Conservation (phyloP, 1,140 invertebrate species). For the Chelonus insularis region DNA sequence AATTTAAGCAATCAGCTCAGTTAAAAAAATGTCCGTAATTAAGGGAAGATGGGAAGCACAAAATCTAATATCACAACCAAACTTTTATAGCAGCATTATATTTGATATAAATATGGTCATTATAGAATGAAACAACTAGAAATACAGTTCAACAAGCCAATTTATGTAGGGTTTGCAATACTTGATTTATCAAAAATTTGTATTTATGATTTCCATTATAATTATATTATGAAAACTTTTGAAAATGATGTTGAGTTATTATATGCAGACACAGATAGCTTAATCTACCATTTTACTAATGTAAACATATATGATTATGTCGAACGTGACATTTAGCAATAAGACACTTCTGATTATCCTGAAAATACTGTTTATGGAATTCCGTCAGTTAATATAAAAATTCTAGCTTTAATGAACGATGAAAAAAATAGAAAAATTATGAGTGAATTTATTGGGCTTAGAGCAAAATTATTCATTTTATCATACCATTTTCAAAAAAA, state of each 20-base stretch:
- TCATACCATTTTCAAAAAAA: too few relatives aligned
- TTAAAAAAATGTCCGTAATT: slow-evolving; percentile 49
- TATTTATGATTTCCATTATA: slow-evolving; percentile 44
- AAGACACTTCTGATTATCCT: too few relatives aligned
- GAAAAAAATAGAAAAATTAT: not conserved
- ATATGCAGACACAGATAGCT: too few relatives aligned
- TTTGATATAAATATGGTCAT: slow-evolving; percentile 51
- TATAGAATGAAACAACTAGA: not conserved
- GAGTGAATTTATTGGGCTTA: too few relatives aligned
- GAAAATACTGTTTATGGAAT: too few relatives aligned
- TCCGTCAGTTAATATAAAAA: too few relatives aligned
- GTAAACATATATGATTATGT: too few relatives aligned
- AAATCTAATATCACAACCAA: too few relatives aligned
- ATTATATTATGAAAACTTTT: slow-evolving; percentile 34
- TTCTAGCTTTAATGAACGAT: not conserved
- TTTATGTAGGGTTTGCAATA: too few relatives aligned
- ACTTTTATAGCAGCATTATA: slow-evolving; percentile 46
- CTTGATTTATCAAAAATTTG: not conserved
- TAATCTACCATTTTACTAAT: too few relatives aligned
- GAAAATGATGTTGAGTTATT: not conserved
- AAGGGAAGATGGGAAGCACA: slow-evolving; percentile 41
- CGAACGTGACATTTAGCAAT: slow-evolving; percentile 15
- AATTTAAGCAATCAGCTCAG: too few relatives aligned
- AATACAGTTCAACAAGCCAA: not conserved
- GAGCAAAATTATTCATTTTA: too few relatives aligned